A percentile compares a stretch with the other conserved stretches of the same genome.
Conservation (phyloP, 2,888 invertebrate genomes). For the Melangyna quadrimaculata region DNA sequence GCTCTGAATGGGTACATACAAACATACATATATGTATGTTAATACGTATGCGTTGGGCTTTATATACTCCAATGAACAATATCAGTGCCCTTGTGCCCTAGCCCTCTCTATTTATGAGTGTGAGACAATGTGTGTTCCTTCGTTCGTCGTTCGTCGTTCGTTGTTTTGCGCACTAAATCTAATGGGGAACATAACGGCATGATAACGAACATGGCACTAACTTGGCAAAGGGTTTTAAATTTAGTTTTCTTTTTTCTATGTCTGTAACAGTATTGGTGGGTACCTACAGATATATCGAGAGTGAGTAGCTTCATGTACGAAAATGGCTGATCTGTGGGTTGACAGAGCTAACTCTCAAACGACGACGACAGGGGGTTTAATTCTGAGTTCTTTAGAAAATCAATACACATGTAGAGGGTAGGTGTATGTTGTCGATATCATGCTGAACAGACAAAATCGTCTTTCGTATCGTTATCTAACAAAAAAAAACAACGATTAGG, state of each 20-base stretch:
- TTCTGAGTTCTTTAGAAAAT: not conserved
- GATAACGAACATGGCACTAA: slow-evolving; percentile 14
- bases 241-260: not conserved
- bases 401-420: not conserved
- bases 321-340: slow-evolving; percentile 22
- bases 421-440: not conserved
- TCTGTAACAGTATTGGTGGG: not conserved
- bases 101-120: not conserved
- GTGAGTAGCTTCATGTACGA: not conserved
- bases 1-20: slow-evolving; percentile 9
- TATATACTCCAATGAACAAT: slow-evolving; percentile 48
- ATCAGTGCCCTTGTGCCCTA: slow-evolving; percentile 44
- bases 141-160: slow-evolving; percentile 4
- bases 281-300: not conserved
- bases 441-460: slow-evolving; percentile 9
- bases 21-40: not conserved
- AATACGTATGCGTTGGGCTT: not conserved
- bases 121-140: not conserved
- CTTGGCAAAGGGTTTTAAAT: slow-evolving; percentile 23
- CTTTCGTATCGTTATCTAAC: not conserved
- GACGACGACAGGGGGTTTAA: not conserved
- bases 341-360: not conserved
- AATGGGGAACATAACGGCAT: slow-evolving; percentile 13
- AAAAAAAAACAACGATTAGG: not conserved
- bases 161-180: slow-evolving; percentile 7